Evolutionary conservation across 2,113 vertebrate species (phyloP).

Genomic region (Mandrillus leucophaeus): DNA sequence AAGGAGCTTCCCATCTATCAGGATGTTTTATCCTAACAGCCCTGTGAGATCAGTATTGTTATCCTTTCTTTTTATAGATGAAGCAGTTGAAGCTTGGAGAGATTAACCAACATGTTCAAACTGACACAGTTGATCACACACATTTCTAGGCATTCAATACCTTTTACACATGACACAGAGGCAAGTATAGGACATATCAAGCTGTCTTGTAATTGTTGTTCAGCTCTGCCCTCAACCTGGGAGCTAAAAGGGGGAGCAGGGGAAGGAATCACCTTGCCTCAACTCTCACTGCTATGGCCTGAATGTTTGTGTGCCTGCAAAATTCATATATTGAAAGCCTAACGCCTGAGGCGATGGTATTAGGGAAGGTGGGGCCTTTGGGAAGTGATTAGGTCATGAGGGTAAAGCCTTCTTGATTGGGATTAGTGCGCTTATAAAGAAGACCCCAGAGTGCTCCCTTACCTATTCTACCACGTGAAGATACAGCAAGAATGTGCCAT

Average conservation of each 20-base stretch:
- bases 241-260: accelerated
- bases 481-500: neutral
- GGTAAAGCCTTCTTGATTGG: neutral
- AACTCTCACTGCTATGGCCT: neutral
- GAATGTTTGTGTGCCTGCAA: neutral
- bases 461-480: neutral
- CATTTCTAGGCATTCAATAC: too few species aligned
- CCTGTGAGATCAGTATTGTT: neutral
- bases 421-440: neutral
- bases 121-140: neutral
- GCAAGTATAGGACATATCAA: accelerated
- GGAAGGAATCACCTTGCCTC: too few species aligned
- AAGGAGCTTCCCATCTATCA: neutral
- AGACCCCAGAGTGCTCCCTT: neutral
- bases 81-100: neutral
- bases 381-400: neutral
- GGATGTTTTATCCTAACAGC: neutral
- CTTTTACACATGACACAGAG: neutral
- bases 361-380: neutral
- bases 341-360: neutral
- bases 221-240: neutral
- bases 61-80: neutral
- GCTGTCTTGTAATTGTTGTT: neutral
- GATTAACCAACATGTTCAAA: neutral
- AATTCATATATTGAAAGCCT: neutral